Conservation (phyloP, 2,113 vertebrate genomes). For the Dipodomys spectabilis region DNA sequence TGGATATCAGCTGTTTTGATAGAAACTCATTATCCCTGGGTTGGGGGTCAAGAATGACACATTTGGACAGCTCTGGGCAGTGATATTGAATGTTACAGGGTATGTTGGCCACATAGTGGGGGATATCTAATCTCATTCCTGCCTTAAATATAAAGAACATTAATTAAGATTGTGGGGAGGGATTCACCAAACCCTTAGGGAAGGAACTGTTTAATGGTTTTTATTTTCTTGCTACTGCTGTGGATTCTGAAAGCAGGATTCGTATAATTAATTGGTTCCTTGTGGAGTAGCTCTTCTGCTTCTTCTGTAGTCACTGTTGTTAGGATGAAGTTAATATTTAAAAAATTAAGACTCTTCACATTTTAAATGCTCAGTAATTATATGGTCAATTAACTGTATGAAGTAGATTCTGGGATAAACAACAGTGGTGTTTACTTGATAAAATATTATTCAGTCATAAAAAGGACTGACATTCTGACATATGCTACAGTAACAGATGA, state of each 20-base stretch:
- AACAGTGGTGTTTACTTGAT: background rate
- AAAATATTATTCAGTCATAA: constrained; percentile 26
- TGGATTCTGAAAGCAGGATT: constrained; percentile 28
- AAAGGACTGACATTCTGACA: background rate
- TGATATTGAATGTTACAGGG: background rate
- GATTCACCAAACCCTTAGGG: constrained; percentile 33
- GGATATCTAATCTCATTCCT: background rate
- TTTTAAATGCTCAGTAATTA: background rate
- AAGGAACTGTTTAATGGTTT: constrained; percentile 55
- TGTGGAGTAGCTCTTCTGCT: background rate
- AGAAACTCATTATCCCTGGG: constrained; percentile 32
- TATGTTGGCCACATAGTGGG: background rate
- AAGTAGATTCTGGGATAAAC: background rate
- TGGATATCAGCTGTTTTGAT: background rate
- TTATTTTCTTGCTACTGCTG: constrained; percentile 57
- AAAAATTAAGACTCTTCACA: background rate
- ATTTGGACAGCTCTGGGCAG: background rate
- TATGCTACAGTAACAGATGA: too few relatives aligned
- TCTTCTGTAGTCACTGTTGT: background rate
- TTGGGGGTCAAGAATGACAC: background rate
- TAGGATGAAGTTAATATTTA: constrained; percentile 20
- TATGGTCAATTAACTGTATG: constrained; percentile 28
- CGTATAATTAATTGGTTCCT: constrained; percentile 46
- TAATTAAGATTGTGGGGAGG: constrained; percentile 48
- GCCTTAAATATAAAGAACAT: constrained; percentile 49